Evolutionary conservation across 2,888 invertebrate genomes (phyloP), one percentile per base, ranked within the genome.

Genomic region (Proisotoma minuta): DNA sequence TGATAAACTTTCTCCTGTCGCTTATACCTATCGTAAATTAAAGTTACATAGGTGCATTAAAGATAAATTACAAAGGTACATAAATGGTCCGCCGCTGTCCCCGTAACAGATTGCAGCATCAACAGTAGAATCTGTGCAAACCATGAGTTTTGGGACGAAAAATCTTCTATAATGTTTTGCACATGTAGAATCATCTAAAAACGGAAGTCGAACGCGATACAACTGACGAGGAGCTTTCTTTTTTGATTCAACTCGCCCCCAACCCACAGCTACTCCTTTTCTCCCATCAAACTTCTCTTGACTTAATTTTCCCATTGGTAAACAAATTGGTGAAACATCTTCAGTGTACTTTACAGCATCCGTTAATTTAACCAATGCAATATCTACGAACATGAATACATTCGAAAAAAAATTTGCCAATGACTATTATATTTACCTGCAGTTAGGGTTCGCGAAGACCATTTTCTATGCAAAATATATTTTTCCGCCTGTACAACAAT

Each of bases 71-170:
- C n/a, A n/a, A n/a, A n/a, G n/a, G 26, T 66, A 66, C 68, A 73
- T 68, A 22, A 73, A 52, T 20, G 72, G 71, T 18, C 73, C 72
- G 40, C 68, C 65, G 56, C 59, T 29, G 58, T 63, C 72, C 28
- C 73, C 73, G 58, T 73, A 73, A 43, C 73, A 73, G 62, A 73
- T 73, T 8, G 73, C 72, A 2, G 68, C 65, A 39, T 71, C 66
- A n/a, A 43, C 43, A 22, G 64, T 69, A 1, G 73, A 73, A 24
- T 72, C 72, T 10, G 71, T 71, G 61, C 73, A 73, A 51, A 72
- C 60, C 73, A 73, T 73, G 18, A 63, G 61, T 47, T 69, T 66
- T 8, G 68, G 69, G 18, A 68, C 61, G 52, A 69, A 72, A 64
- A 68, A 73, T 26, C 66, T 48, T 12, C 64, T 57, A 57, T 73